These are phyloP conservation scores for Eublepharis macularius DNA, from an alignment of 2,113 vertebrate genomes.

Conservation along the genomic window DNA sequence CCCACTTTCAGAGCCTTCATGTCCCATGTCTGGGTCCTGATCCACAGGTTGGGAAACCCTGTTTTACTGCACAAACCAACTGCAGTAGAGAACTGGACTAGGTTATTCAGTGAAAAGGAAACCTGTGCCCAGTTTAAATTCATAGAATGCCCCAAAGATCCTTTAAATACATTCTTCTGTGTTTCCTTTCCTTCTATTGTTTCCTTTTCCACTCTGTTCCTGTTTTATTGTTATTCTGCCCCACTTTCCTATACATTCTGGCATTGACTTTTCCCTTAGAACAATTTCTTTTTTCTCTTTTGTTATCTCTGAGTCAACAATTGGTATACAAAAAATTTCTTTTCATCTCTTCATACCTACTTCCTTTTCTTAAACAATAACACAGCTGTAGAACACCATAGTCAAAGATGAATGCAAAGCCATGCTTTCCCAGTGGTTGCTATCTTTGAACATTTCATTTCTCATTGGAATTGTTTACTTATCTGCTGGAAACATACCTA, in stretches of 20 bases:
- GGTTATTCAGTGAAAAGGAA: background rate
- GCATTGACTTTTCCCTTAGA: fast-evolving
- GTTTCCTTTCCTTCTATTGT: background rate
- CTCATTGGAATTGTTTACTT: slow-evolving; percentile 89
- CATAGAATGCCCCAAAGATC: background rate
- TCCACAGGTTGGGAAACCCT: too few species aligned
- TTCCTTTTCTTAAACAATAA: slow-evolving; percentile 43
- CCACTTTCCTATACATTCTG: fast-evolving
- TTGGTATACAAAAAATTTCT: slow-evolving; percentile 43
- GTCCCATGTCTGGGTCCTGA: too few species aligned
- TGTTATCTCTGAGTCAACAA: slow-evolving; percentile 47
- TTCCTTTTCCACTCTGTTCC: background rate
- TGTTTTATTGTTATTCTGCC: background rate
- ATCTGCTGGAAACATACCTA: slow-evolving; percentile 85
- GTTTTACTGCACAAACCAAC: too few species aligned
- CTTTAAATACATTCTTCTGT: background rate
- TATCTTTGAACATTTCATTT: slow-evolving; percentile 79
- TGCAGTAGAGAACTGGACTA: background rate
- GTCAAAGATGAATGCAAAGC: slow-evolving; percentile 14
- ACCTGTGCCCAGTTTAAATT: background rate
- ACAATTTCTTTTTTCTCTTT: slow-evolving; percentile 36
- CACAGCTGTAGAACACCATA: slow-evolving; percentile 40
- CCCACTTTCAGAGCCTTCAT: too few species aligned
- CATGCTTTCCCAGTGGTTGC: background rate
- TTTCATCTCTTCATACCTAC: slow-evolving; percentile 26